Evolutionary conservation across 2,888 invertebrate genomes (phyloP), one percentile per base, ranked within the genome.

Genomic region (Troides helena): DNA sequence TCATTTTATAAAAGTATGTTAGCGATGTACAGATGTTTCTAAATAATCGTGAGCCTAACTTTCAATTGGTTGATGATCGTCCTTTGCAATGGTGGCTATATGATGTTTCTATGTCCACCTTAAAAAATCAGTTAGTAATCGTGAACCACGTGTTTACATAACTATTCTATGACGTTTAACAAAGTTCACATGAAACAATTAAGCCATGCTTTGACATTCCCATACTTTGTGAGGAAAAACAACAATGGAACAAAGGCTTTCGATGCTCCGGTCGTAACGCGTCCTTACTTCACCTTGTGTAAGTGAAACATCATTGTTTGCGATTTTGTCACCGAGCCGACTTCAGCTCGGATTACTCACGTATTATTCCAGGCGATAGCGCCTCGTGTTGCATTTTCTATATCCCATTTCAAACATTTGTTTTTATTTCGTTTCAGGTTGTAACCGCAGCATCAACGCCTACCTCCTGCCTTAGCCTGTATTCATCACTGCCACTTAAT

Each of bases 401-500:
- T 74, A 76, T 78, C 72, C 68, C 67, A 74, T 79, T 77, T 74
- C 72, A 74, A 75, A 76, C 74, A 73, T 64, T 62, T 67, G 18
- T 68, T 71, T 50, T 57, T 79, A 71, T 78, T 78, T 77, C 70
- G 74, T 90, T 90, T 73, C 91, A 92, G 91, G 85, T 85, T 78
- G 76, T 72, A 72, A 78, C 78, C 77, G 77, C 78, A 77, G 75
- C 77, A 76, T 76, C 72, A 75, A 77, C 77, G 83, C 81, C 80
- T 81, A 81, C 79, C 79, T 79, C 77, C 78, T 83, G 83, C 82
- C 80, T 86, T 85, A 85, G 82, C 81, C 84, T 85, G 81, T 86
- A 88, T 80, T 85, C 82, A 83, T 82, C 88, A 91, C 92, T 92
- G 92, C 91, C 90, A 90, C 89, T 74, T 78, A 86, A 85, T 90